Base-by-base conservation (phyloP, 2,797 vertebrate genomes). In the Gymnothorax reevesii region DNA sequence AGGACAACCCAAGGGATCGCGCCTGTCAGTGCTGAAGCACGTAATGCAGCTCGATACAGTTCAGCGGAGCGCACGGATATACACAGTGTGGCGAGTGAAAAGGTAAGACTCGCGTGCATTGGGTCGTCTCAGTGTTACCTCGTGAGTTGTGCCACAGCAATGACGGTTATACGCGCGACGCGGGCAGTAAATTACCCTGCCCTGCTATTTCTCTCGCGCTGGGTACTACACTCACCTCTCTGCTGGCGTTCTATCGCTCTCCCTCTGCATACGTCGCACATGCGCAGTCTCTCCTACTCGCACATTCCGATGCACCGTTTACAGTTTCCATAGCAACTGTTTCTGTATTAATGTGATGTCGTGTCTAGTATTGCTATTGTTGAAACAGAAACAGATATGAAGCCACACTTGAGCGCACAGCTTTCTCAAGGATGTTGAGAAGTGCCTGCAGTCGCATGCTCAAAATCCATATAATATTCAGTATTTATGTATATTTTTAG, bases 311-410 rank as follows among this genome's bases (percentile, higher is more conserved):
- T 7, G 22, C 12, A 64, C 59, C 49, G 83, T 84, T 66, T 84
- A 84, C 33, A 60, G 59, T 84, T 52, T 84, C 83, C 83, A 84
- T 84, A 54, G 49, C 42, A 84, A 84, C 83, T 60, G 25, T 20
- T 22, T 55, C 77, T 80, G 77, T 52, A 52, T 55, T 54, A 55
- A 54, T 12, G 20, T 80, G 77, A 80, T 20, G 77, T n/a, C 3
- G 71, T 75, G 71, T 75, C 15, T 42, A 42, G 42, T 4, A 42
- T 42, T 42, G 71, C 64, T 22, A 15, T 1, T 2, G 64, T 6
- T 25, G 25, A 69, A 25, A 69, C 64, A 69, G n/a, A 69, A 69
- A 25, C 64, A 69, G n/a, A 69, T 42, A 42, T 33, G 42, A 15
- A 42, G n/a, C 71, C 22, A 49, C 77, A 54, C n/a, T 55, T 8